Evolutionary conservation across 2,888 invertebrate genomes (phyloP).

Genomic region (Zonitis immaculata): DNA sequence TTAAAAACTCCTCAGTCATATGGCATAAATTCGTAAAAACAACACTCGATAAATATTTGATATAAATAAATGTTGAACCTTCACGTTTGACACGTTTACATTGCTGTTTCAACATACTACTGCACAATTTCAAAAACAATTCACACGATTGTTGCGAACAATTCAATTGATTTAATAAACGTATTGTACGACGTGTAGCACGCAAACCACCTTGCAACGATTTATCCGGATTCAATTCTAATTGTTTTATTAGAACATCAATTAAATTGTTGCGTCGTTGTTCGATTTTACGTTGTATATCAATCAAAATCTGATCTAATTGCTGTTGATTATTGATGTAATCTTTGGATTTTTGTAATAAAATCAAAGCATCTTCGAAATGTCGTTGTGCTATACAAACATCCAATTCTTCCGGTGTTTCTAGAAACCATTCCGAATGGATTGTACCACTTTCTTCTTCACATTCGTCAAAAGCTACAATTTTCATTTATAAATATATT

Average conservation of each 20-base stretch:
- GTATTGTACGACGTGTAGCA: conserved; percentile 77
- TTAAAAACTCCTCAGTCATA: conserved; percentile 63
- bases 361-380: conserved; percentile 84
- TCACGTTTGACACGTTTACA: conserved; percentile 75
- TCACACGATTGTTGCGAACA: conserved; percentile 74
- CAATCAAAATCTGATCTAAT: conserved; percentile 48
- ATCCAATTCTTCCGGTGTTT: conserved; percentile 91
- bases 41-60: conserved; percentile 74
- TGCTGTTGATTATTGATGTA: conserved; percentile 49
- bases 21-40: conserved; percentile 73
- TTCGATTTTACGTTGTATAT: conserved; percentile 58
- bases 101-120: conserved; percentile 74
- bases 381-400: conserved; percentile 93
- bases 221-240: conserved; percentile 85
- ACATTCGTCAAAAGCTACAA: conserved; percentile 46
- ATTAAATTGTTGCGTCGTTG: conserved; percentile 70
- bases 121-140: conserved; percentile 75
- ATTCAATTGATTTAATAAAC: conserved; percentile 74
- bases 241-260: conserved; percentile 82
- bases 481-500: conserved; percentile 4
- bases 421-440: conserved; percentile 81
- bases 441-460: conserved; percentile 41
- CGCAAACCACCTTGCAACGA: conserved; percentile 86
- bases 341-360: conserved; percentile 66
- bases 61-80: conserved; percentile 74